Conservation (phyloP, 2,113 vertebrate species). For the Sinocyclocheilus maitianheensis region DNA sequence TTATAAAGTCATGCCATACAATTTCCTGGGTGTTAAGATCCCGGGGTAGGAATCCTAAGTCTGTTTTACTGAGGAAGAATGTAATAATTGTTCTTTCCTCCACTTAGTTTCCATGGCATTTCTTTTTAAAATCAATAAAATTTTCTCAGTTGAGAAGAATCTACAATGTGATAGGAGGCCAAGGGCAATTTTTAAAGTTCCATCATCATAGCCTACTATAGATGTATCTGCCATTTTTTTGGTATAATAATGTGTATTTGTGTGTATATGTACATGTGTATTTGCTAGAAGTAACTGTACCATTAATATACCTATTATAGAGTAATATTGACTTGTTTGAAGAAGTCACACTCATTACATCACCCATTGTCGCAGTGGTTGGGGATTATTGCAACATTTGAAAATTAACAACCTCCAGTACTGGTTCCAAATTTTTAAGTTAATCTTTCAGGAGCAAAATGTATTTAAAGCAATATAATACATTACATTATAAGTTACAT, state of each 20-base stretch:
- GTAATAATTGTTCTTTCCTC: background rate
- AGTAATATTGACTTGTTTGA: background rate
- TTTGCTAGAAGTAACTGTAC: background rate
- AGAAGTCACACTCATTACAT: background rate
- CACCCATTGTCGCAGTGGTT: background rate
- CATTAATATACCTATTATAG: background rate
- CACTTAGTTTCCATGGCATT: background rate
- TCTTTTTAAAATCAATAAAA: slow-evolving; percentile 21
- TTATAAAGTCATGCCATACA: slow-evolving; percentile 21
- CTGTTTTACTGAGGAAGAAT: slow-evolving; percentile 16
- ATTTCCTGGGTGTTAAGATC: slow-evolving; percentile 1
- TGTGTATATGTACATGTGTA: background rate
- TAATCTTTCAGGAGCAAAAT: background rate
- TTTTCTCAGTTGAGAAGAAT: slow-evolving; percentile 21
- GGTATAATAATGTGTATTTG: background rate
- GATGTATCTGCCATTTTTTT: slow-evolving; percentile 8
- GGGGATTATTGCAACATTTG: background rate
- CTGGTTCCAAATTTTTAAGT: background rate
- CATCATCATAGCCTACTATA: background rate
- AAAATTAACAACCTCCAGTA: background rate
- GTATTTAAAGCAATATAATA: background rate
- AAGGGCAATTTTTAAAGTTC: background rate
- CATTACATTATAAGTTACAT: background rate
- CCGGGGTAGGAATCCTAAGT: slow-evolving; percentile 11
- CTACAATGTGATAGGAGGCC: background rate